Conservation (phyloP, 2,797 vertebrate species). For the Cyprinodon diabolis region DNA sequence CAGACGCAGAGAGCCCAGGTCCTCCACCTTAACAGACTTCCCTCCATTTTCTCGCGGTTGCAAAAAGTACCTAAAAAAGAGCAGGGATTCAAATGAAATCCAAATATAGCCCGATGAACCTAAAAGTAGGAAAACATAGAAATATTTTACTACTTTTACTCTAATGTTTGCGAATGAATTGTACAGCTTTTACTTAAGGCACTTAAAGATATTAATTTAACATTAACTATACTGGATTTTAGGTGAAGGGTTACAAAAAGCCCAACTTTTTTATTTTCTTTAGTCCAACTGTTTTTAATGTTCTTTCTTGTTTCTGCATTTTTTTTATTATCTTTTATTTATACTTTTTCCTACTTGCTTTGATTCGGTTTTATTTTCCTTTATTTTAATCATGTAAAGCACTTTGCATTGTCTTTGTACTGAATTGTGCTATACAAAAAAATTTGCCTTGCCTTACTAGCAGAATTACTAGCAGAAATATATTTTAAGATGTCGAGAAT, state of each 20-base stretch:
- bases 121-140: neutral
- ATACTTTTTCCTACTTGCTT: no score
- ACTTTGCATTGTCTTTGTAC: no score
- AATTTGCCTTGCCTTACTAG: no score
- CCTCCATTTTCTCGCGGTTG: constrained; percentile 94
- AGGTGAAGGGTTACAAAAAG: neutral
- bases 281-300: no score
- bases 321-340: no score
- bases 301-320: no score
- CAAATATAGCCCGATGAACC: neutral
- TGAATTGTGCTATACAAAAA: no score
- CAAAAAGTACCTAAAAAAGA: constrained; percentile 90
- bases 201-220: neutral
- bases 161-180: neutral
- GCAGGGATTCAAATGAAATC: neutral
- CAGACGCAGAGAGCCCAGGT: constrained; percentile 93
- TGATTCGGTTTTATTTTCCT: no score
- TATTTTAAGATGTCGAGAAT: no score
- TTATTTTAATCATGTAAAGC: no score
- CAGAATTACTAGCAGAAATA: no score
- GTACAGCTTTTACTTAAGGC: neutral
- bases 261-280: no score
- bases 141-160: neutral
- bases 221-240: neutral
- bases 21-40: constrained; percentile 93